A percentile compares a stretch with the other conserved stretches of the same genome.
These are phyloP conservation scores for Phyllotreta striolata DNA, from an alignment of 2,888 invertebrate genomes.

Conservation along the genomic window DNA sequence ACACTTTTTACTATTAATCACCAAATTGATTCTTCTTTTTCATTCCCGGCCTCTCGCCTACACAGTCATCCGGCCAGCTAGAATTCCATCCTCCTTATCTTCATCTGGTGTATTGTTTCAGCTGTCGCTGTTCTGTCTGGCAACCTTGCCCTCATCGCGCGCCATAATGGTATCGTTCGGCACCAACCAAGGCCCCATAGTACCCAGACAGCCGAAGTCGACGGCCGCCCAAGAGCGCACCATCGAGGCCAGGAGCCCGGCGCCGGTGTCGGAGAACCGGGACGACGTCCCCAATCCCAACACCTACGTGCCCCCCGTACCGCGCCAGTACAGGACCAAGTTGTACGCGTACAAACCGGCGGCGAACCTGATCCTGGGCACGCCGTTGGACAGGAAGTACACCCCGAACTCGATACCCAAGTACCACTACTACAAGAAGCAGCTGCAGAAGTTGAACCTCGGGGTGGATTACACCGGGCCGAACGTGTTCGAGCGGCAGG, in stretches of 20 bases:
- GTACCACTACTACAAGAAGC: slow-evolving; percentile 51
- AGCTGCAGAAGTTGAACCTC: slow-evolving; percentile 47
- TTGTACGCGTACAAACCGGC: slow-evolving; percentile 50
- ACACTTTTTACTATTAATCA: slow-evolving; percentile 20
- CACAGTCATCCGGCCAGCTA: neutral
- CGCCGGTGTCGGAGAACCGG: slow-evolving; percentile 56
- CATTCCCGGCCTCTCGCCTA: slow-evolving; percentile 16
- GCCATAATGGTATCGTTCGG: slow-evolving; percentile 60
- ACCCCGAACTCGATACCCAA: slow-evolving; percentile 52
- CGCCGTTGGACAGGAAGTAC: slow-evolving; percentile 57
- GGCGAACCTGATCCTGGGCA: slow-evolving; percentile 55
- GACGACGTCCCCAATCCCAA: slow-evolving; percentile 58
- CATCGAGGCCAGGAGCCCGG: slow-evolving; percentile 49
- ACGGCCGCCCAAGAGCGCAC: slow-evolving; percentile 41
- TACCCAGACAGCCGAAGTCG: slow-evolving; percentile 47
- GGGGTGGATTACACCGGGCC: slow-evolving; percentile 58
- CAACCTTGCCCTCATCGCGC: slow-evolving; percentile 50
- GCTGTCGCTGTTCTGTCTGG: slow-evolving; percentile 49
- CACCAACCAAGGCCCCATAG: slow-evolving; percentile 59
- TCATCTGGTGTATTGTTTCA: slow-evolving; percentile 50
- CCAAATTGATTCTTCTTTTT: slow-evolving; percentile 9
- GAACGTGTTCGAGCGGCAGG: slow-evolving; percentile 57
- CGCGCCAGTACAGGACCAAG: slow-evolving; percentile 54
- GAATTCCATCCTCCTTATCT: neutral
- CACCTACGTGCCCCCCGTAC: slow-evolving; percentile 54